phyloP scores from a whole-genome alignment of 2,797 vertebrate species.

The Coregonus suidteri region DNA sequence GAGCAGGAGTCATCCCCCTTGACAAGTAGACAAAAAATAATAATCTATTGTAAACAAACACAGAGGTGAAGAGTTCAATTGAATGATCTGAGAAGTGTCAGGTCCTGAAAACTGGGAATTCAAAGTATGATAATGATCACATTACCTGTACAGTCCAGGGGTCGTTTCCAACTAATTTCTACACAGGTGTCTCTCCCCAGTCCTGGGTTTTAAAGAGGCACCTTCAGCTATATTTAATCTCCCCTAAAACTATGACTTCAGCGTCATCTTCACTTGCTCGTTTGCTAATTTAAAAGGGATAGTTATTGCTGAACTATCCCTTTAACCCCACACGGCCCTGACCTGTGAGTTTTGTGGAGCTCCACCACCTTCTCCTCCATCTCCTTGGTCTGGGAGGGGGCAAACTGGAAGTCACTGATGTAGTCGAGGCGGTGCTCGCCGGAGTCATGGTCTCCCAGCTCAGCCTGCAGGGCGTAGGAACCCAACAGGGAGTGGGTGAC shows the following conservation, averaged over 20 bases:
- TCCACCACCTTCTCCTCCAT: conserved; percentile 96
- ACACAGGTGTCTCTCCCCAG: background rate
- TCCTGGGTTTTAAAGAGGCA: background rate
- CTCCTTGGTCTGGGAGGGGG: conserved; percentile 90
- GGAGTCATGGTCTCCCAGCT: conserved; percentile 90
- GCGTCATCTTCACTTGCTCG: background rate
- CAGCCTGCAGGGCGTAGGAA: conserved; percentile 92
- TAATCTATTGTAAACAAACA: background rate
- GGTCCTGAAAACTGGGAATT: background rate
- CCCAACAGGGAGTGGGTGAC: conserved; percentile 93
- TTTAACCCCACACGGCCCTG: background rate
- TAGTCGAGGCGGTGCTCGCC: conserved; percentile 83
- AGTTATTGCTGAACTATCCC: background rate
- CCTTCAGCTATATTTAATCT: background rate
- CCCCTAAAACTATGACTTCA: background rate
- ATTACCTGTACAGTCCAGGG: background rate
- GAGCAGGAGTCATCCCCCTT: conserved; percentile 95
- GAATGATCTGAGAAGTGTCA: background rate
- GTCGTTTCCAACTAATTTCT: background rate
- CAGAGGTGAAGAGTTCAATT: background rate
- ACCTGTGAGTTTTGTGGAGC: conserved; percentile 95
- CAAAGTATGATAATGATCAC: background rate
- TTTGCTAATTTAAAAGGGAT: background rate
- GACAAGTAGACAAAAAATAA: background rate
- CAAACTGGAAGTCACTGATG: conserved; percentile 86